Evolutionary conservation across 2,113 vertebrate species (phyloP), one percentile per base, ranked within the genome.

Genomic region (Hippoglossus stenolepis): DNA sequence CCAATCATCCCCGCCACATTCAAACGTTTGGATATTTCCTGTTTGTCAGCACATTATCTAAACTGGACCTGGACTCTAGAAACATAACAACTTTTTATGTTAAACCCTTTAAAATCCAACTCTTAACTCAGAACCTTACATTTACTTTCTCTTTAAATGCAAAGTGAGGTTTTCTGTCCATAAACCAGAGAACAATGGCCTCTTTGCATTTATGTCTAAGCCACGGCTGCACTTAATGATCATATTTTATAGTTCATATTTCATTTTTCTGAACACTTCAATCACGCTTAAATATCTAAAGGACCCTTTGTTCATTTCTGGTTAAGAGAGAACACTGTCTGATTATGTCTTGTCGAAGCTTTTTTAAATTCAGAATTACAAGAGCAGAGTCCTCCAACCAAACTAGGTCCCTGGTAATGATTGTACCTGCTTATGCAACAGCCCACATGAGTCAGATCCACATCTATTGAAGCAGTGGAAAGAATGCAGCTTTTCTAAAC

Each of bases 401-500:
- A 87, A 84, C 71, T 79, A 74, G 75, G 56, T 85, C 78, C 79
- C 77, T 71, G 75, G 87, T 87, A 87, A 92, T 83, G 85, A 86
- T 87, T 87, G 88, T 72, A 85, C 87, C 84, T 88, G 88, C 88
- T 91, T 90, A 89, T 86, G 86, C 86, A 92, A 89, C 85, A 84
- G 80, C 80, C 77, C 80, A 87, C 73, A 90, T 94, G 87, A 93
- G 90, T 92, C 92, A 92, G 86, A 88, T 90, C 79, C 83, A 72
- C 79, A 83, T 90, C 84, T 92, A 87, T 87, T 89, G 90, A 91
- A 93, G 72, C 79, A 83, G 67, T 85, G 84, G 76, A 85, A 79
- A 84, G 79, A 79, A 87, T 68, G 59, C 70, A 72, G 76, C 73
- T 83, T 91, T 24, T 89, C 81, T 85, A 88, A 92, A 93, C 70